These are phyloP conservation scores for Cerceris rybyensis DNA, from an alignment of 2,888 invertebrate genomes.

Conservation along the genomic window DNA sequence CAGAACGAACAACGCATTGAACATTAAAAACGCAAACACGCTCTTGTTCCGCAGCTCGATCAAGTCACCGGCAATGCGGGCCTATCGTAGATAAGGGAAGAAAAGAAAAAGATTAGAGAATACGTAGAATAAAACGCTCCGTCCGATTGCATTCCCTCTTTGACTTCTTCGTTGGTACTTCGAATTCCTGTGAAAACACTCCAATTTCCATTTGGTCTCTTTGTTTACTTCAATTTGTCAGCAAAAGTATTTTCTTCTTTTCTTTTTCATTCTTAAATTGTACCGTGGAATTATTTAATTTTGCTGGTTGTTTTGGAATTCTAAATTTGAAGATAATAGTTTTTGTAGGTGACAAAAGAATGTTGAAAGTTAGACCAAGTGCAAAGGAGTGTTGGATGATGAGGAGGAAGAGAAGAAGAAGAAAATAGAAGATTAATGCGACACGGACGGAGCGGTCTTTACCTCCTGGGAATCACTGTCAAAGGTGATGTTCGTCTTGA, in stretches of 20 bases:
- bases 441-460: constrained; percentile 83
- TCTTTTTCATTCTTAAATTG: too few species aligned
- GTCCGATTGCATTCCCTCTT: constrained; percentile 43
- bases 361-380: background rate
- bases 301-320: background rate
- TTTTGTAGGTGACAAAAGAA: background rate
- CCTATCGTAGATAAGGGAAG: constrained; percentile 84
- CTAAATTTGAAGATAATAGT: background rate
- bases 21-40: constrained; percentile 99
- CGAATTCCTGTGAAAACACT: constrained; percentile 4
- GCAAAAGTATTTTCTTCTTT: too few species aligned
- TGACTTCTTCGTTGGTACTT: constrained; percentile 40
- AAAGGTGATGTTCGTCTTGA: constrained; percentile 96
- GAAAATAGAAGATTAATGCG: constrained; percentile 34
- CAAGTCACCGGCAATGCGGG: constrained; percentile 94
- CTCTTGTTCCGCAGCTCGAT: constrained; percentile 98
- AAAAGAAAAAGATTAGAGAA: constrained; percentile 76
- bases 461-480: constrained; percentile 96
- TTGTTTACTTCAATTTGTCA: too few species aligned
- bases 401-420: background rate
- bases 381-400: background rate
- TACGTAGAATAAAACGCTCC: constrained; percentile 70
- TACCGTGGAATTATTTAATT: background rate
- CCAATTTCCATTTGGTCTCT: too few species aligned
- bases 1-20: constrained; percentile 99